A percentile compares a stretch with the other conserved stretches of the same genome.
Evolutionary conservation across 35 echinoderm and acorn worm genomes (phyloP).

Genomic region (Apostichopus californicus): DNA sequence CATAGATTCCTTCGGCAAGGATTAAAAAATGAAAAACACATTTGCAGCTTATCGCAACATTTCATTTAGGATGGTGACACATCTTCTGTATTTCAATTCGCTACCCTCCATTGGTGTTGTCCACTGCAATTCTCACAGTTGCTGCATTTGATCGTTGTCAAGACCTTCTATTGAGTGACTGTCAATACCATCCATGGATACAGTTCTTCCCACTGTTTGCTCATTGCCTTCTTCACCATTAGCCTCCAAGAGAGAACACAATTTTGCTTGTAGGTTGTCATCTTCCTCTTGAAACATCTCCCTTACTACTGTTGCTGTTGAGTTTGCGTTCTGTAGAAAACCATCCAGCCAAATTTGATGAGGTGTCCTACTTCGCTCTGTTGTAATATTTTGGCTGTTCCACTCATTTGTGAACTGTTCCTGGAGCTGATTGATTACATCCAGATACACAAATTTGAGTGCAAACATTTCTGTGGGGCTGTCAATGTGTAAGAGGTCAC

Average conservation of each 20-base stretch:
- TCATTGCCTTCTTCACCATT: background rate
- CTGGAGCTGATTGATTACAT: background rate
- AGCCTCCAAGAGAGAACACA: background rate
- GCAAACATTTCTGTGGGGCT: background rate
- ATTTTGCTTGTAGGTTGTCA: background rate
- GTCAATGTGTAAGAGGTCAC: background rate
- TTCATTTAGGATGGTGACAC: background rate
- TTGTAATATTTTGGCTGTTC: constrained; percentile 21
- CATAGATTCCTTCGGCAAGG: background rate
- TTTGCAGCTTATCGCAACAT: no score
- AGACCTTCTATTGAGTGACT: background rate
- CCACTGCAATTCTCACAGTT: background rate
- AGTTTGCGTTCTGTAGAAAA: background rate
- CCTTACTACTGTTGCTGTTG: background rate
- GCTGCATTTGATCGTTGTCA: background rate
- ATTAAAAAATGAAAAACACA: no score
- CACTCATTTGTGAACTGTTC: constrained; percentile 5
- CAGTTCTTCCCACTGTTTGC: background rate
- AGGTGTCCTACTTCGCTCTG: constrained; percentile 11
- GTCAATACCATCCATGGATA: background rate
- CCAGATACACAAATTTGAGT: constrained; percentile 17
- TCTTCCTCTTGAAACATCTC: constrained; percentile 20
- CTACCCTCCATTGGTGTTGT: background rate
- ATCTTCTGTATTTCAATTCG: background rate
- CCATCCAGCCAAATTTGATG: constrained; percentile 20